Percentiles rank a stretch among this genome's conserved stretches.
Evolutionary conservation across 2,797 vertebrate species (phyloP).

Genomic region (Threskiornis aethiopicus): DNA sequence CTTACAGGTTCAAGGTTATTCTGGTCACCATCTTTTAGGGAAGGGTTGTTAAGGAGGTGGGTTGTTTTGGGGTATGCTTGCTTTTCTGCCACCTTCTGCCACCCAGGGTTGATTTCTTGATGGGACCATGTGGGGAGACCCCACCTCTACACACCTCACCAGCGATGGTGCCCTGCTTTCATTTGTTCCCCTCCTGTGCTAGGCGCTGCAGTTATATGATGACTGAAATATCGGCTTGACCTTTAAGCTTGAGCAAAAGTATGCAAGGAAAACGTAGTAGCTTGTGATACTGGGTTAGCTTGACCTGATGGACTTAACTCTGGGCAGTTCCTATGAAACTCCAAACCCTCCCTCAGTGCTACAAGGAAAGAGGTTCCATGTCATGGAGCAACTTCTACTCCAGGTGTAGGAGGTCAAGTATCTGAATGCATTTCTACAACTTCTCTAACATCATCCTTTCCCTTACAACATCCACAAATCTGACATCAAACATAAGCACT

Average conservation of each 20-base stretch:
- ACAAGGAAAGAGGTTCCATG: fast-evolving
- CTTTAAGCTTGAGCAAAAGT: not conserved
- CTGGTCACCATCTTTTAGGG: not conserved
- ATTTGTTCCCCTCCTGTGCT: not conserved
- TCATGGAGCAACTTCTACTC: not conserved
- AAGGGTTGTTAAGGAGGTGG: not conserved
- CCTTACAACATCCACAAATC: not conserved
- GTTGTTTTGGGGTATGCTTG: not conserved
- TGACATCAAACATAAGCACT: not conserved
- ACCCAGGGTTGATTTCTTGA: not conserved
- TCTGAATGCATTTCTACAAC: not conserved
- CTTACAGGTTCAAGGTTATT: not conserved
- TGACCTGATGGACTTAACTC: not conserved
- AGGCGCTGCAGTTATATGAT: not conserved
- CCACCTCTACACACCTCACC: not conserved
- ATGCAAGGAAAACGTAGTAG: not conserved
- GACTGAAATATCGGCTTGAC: not conserved
- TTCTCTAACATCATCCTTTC: not conserved
- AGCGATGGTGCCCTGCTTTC: not conserved
- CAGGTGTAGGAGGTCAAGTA: not conserved
- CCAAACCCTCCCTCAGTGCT: not conserved
- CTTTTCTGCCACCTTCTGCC: not conserved
- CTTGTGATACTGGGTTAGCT: not conserved
- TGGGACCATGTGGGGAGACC: not conserved
- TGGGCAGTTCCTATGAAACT: not conserved